phyloP scores from a whole-genome alignment of 2,797 vertebrate species.

The Cottoperca gobio region DNA sequence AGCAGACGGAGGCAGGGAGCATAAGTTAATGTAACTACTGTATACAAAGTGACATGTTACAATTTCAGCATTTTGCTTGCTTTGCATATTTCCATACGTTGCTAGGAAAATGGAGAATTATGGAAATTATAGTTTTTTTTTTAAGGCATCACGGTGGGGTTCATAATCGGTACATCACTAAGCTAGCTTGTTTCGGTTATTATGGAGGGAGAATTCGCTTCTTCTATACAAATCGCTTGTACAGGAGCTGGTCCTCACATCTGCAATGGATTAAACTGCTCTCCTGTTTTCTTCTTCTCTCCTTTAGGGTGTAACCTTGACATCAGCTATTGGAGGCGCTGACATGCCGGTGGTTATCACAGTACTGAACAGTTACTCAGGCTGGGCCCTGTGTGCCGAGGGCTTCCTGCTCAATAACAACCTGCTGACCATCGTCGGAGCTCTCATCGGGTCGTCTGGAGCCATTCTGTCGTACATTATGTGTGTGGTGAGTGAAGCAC shows the following conservation, averaged over 20 bases:
- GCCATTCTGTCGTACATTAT: slow-evolving; percentile 85
- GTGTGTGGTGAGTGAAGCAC: slow-evolving; percentile 82
- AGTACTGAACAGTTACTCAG: slow-evolving; percentile 87
- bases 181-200: neutral
- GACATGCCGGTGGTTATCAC: slow-evolving; percentile 89
- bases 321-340: slow-evolving; percentile 87
- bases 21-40: neutral
- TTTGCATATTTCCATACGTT: slow-evolving; percentile 1
- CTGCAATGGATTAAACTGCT: neutral
- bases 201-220: no score
- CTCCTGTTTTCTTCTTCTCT: neutral
- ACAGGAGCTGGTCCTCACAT: neutral
- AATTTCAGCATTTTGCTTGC: neutral
- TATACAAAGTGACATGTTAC: neutral
- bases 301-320: slow-evolving; percentile 84
- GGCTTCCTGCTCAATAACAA: slow-evolving; percentile 86
- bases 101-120: slow-evolving; percentile 32
- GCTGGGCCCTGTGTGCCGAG: slow-evolving; percentile 87
- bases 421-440: slow-evolving; percentile 82
- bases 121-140: no score
- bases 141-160: neutral
- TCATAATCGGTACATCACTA: neutral
- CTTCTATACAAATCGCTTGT: no score
- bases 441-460: slow-evolving; percentile 84
- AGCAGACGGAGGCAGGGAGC: neutral